These are phyloP conservation scores for Cacajao melanocephalus DNA, from an alignment of 2,797 vertebrate genomes.

Conservation along the genomic window DNA sequence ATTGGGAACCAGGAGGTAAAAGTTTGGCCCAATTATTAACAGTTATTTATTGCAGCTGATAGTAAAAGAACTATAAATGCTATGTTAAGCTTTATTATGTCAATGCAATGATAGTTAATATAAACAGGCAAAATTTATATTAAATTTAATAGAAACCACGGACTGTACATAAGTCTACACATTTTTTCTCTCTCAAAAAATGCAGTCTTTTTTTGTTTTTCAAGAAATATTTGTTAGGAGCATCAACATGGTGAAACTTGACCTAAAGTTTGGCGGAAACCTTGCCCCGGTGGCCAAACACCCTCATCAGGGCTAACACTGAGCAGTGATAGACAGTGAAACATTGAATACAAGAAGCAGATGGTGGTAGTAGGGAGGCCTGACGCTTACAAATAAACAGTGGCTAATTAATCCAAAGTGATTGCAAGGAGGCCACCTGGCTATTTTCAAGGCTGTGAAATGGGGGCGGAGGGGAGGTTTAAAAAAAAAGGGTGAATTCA, in stretches of 20 bases:
- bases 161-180: neutral
- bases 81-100: neutral
- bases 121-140: neutral
- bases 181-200: neutral
- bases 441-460: slow-evolving; percentile 22
- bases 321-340: slow-evolving; percentile 44
- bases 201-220: neutral
- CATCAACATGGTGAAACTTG: neutral
- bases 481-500: neutral
- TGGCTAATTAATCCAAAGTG: slow-evolving; percentile 48
- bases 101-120: neutral
- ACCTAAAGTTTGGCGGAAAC: slow-evolving; percentile 11
- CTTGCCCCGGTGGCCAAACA: neutral
- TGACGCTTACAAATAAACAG: slow-evolving; percentile 58
- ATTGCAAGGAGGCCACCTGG: slow-evolving; percentile 47
- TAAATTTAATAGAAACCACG: neutral
- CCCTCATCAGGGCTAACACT: neutral
- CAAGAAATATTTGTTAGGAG: neutral
- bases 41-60: neutral
- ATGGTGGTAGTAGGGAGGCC: slow-evolving; percentile 11
- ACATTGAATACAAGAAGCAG: slow-evolving; percentile 58
- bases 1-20: neutral
- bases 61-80: neutral
- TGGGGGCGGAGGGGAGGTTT: neutral
- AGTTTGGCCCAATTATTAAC: neutral